Evolutionary conservation across 2,888 invertebrate genomes (phyloP).

Genomic region (Nomada fucata): DNA sequence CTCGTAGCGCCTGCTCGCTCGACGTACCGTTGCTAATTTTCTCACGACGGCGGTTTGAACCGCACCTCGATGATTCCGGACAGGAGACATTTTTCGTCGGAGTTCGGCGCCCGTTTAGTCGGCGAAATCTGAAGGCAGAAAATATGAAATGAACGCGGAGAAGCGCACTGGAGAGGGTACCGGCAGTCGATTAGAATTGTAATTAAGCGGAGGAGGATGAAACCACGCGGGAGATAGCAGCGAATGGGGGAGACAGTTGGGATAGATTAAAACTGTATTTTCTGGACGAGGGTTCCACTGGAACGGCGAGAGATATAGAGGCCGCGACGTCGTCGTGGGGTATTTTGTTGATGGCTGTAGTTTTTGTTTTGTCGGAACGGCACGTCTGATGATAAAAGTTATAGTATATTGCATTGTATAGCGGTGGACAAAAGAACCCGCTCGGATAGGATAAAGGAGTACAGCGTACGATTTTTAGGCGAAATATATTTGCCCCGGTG

Average conservation of each 20-base stretch:
- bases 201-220: conserved; percentile 14
- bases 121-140: conserved; percentile 7
- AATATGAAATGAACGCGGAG: background rate
- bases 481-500: too few species aligned
- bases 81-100: background rate
- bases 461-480: too few species aligned
- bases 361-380: too few species aligned
- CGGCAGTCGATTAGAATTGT: conserved; percentile 17
- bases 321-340: background rate
- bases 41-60: background rate
- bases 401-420: too few species aligned
- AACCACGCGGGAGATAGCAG: background rate
- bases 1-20: too few species aligned
- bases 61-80: background rate
- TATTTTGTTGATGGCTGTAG: background rate
- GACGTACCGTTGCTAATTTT: too few species aligned
- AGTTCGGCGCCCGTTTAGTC: background rate
- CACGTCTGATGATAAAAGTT: too few species aligned
- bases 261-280: conserved; percentile 24
- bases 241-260: conserved; percentile 1
- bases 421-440: too few species aligned
- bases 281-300: background rate
- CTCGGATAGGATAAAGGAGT: too few species aligned
- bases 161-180: background rate
- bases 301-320: background rate